phyloP scores from a whole-genome alignment of 2,797 vertebrate species.

The Sebastolobus alascanus region DNA sequence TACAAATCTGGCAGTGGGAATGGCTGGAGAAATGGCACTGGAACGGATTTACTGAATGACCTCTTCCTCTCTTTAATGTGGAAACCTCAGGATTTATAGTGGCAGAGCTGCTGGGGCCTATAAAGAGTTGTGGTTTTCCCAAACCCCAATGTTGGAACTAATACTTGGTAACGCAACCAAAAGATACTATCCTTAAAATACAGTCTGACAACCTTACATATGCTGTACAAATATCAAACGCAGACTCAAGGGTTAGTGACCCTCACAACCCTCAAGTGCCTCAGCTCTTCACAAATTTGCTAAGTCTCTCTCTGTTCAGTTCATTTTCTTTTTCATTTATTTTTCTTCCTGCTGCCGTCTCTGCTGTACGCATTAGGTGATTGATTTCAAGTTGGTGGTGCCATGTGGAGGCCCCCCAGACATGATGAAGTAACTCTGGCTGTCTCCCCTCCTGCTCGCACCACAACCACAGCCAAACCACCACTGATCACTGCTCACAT shows the following conservation, averaged over 20 bases:
- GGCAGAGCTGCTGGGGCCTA: slow-evolving; percentile 16
- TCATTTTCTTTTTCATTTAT: neutral
- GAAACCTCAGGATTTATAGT: slow-evolving; percentile 55
- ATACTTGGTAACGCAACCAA: slow-evolving; percentile 6
- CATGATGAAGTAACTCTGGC: slow-evolving; percentile 36
- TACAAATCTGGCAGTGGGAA: neutral
- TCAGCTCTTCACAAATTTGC: neutral
- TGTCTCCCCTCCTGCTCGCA: slow-evolving; percentile 26
- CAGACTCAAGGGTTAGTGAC: neutral
- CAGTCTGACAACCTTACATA: slow-evolving; percentile 13
- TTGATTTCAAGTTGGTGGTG: slow-evolving; percentile 37
- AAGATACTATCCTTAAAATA: slow-evolving; percentile 15
- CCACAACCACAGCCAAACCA: slow-evolving; percentile 38
- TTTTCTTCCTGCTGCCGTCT: slow-evolving; percentile 7
- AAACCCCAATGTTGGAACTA: slow-evolving; percentile 33
- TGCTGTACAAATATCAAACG: slow-evolving; percentile 17
- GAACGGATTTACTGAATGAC: slow-evolving; percentile 31
- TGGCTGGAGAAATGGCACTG: slow-evolving; percentile 1
- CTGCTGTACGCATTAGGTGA: slow-evolving; percentile 47
- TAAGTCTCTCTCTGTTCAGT: neutral
- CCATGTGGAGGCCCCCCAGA: slow-evolving; percentile 34
- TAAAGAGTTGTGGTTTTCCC: slow-evolving; percentile 19
- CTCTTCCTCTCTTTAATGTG: slow-evolving; percentile 48
- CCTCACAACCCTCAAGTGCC: neutral
- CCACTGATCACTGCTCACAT: slow-evolving; percentile 24